Base-by-base conservation (phyloP, 2,888 invertebrate species). In the Priocnemis perturbator region DNA sequence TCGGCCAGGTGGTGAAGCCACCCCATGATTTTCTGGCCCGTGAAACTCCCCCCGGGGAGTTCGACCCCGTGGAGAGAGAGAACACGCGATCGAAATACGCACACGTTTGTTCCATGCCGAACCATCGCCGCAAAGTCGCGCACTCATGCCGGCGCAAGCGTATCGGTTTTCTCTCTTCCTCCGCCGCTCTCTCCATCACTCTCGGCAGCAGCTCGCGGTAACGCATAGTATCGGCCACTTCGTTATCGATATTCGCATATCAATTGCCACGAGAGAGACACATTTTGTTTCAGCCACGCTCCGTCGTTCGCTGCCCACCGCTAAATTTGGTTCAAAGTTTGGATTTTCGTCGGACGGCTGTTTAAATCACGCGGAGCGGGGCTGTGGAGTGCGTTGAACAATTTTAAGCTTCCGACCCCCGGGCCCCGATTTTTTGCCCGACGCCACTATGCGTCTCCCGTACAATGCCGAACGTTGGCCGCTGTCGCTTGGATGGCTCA, bases 21-120 rank as follows among this genome's bases (percentile, higher is more conserved):
- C 85, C 85, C 86, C 83, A 80, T 83, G 83, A 85, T 86, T 86
- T 84, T 86, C 83, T 81, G 81, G 79, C 83, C 80, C 78, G 78
- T 77, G 78, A 79, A 81, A 82, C 79, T 78, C 79, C 69, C 77
- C 77, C 69, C 67, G 19, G 53, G 69, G 57, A 60, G 59, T 17
- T 58, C 48, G 48, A 50, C 57, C n/a, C 23, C 65, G 61, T 50
- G 63, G 58, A 53, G 50, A 57, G 67, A 67, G 71, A 69, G 15
- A 44, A 73, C 78, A 79, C 79, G 79, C 79, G 77, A 78, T 79
- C 77, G 73, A 78, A 76, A 74, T 69, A 71, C 72, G 67, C 64
- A 58, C 71, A 67, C 37, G 37, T 37, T 11, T 37, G 37, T 37
- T 37, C 37, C 37, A 37, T 37, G 73, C 68, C 78, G 37, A 37